Conservation (phyloP, 2,797 vertebrate species). For the Pampus argenteus region DNA sequence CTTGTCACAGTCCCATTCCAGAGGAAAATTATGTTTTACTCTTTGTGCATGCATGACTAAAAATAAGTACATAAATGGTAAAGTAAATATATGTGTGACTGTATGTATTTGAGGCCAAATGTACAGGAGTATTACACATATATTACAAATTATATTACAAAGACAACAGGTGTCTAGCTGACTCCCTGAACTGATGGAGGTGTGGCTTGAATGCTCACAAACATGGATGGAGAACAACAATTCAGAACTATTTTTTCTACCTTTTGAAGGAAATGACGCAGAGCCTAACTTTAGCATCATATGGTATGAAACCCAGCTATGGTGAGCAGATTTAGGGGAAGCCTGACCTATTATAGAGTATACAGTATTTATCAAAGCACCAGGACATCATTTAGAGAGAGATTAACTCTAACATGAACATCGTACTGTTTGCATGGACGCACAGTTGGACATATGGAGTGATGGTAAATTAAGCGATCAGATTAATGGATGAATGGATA, state of each 20-base stretch:
- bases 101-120: not conserved
- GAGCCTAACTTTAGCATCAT: not conserved
- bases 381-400: conserved; percentile 11
- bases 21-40: not conserved
- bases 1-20: conserved; percentile 4
- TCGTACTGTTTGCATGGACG: not conserved
- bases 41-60: not conserved
- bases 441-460: conserved; percentile 13
- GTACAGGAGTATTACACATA: not conserved
- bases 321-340: not conserved
- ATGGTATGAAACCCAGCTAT: not conserved
- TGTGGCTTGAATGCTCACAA: not conserved
- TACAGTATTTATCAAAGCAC: conserved; percentile 29
- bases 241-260: conserved; percentile 9
- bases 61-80: not conserved
- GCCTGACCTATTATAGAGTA: not conserved
- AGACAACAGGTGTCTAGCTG: not conserved
- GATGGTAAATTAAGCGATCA: conserved; percentile 30
- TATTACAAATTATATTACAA: not conserved
- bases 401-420: not conserved
- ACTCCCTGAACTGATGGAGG: not conserved
- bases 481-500: conserved; percentile 31
- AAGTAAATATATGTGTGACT: not conserved
- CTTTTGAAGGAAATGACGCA: conserved; percentile 39
- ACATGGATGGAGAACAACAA: not conserved